phyloP scores from a whole-genome alignment of 2,113 vertebrate genomes.

The Leptocoma aspasia region DNA sequence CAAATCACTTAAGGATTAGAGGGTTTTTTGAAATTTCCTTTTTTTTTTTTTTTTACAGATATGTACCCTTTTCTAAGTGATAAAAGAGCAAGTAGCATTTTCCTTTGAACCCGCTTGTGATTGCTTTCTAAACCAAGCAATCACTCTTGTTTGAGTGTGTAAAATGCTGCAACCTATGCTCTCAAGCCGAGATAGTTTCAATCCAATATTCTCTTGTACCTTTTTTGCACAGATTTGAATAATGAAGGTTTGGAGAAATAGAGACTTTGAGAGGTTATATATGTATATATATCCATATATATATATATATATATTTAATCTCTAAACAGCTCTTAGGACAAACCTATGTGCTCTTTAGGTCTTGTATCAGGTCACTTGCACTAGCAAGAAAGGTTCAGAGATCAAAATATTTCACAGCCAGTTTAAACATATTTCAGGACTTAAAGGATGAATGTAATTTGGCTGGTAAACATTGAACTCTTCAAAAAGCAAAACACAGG shows the following conservation, averaged over 20 bases:
- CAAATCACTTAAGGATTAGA: not conserved
- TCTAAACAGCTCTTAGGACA: not conserved
- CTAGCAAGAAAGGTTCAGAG: not conserved
- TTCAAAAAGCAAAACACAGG: not conserved
- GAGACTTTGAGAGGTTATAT: not conserved
- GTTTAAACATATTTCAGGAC: not conserved
- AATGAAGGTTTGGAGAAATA: not conserved
- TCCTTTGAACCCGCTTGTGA: not conserved
- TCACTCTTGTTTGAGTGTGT: not conserved
- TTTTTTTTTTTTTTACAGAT: not conserved
- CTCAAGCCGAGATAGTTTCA: not conserved
- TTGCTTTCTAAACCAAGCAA: not conserved
- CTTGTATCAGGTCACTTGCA: not conserved
- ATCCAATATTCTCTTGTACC: not conserved
- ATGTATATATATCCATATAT: not conserved
- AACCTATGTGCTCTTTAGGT: not conserved
- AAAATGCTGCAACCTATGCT: not conserved
- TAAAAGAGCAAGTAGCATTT: not conserved
- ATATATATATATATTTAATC: not conserved
- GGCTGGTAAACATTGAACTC: not conserved
- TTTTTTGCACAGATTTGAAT: not conserved
- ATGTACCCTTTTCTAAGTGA: not conserved
- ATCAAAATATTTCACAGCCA: not conserved
- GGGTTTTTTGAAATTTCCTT: not conserved
- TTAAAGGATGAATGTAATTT: not conserved